Conservation (phyloP, 2,113 vertebrate species). For the Engystomops pustulosus region DNA sequence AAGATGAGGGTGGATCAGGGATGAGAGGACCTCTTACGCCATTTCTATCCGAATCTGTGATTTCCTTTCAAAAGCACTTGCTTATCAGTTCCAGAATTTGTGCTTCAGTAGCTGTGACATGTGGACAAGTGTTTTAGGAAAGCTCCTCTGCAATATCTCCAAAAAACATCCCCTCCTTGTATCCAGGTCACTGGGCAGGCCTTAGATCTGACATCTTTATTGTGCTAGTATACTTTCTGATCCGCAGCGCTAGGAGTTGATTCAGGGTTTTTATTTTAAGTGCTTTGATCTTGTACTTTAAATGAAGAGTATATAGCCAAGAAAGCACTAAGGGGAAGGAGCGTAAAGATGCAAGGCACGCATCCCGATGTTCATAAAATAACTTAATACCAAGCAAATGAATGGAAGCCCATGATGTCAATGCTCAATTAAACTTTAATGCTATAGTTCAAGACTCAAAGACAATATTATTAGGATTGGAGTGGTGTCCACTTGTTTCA, state of each 20-base stretch:
- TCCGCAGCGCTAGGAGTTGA: slow-evolving; percentile 16
- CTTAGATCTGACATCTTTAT: slow-evolving; percentile 34
- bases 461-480: not conserved
- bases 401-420: not conserved
- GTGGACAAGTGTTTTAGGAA: slow-evolving; percentile 26
- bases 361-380: not conserved
- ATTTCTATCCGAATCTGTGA: not conserved
- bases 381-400: not conserved
- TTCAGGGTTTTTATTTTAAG: slow-evolving; percentile 47
- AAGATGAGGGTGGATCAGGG: not conserved
- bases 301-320: slow-evolving; percentile 8
- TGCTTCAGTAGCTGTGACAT: slow-evolving; percentile 41
- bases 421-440: not conserved
- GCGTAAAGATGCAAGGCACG: slow-evolving; percentile 20
- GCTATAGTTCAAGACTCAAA: not conserved
- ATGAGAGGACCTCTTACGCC: not conserved
- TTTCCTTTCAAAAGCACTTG: slow-evolving; percentile 5
- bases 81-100: slow-evolving; percentile 29
- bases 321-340: slow-evolving; percentile 39
- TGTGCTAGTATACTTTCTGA: slow-evolving; percentile 41
- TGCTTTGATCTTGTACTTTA: slow-evolving; percentile 45
- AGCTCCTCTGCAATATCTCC: slow-evolving; percentile 41
- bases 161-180: slow-evolving; percentile 27
- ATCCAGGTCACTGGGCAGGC: slow-evolving; percentile 45
- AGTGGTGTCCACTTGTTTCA: not conserved